Conservation (phyloP, 2,113 vertebrate species). For the Aspiorhynchus laticeps region DNA sequence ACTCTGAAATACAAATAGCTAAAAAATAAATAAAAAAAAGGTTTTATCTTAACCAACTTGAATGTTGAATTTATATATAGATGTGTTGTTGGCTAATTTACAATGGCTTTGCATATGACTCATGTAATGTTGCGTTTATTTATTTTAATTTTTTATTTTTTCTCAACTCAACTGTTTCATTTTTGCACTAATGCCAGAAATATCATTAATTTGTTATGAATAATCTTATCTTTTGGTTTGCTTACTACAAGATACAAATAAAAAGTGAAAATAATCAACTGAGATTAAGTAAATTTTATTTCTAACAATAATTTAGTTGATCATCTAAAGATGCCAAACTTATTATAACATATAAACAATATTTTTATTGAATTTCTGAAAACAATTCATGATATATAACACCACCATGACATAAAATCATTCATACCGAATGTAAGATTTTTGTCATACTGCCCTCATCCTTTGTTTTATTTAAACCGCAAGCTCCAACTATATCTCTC, state of each 20-base stretch:
- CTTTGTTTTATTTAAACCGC: not conserved
- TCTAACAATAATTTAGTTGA: not conserved
- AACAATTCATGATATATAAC: not conserved
- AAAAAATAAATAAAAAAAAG: too few relatives aligned
- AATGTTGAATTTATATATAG: too few relatives aligned
- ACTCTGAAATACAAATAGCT: too few relatives aligned
- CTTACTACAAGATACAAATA: not conserved
- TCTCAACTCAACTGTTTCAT: not conserved
- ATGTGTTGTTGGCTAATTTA: not conserved
- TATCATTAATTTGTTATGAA: not conserved
- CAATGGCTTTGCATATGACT: not conserved
- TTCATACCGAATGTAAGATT: not conserved
- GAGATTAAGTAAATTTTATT: not conserved
- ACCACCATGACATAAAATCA: not conserved
- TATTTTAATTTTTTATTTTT: too few relatives aligned
- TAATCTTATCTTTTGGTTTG: not conserved
- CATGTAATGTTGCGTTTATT: not conserved
- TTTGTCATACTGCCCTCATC: not conserved
- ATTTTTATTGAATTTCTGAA: not conserved
- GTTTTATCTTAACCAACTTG: too few relatives aligned
- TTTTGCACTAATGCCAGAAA: not conserved
- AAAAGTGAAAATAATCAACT: not conserved
- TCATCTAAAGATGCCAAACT: not conserved
- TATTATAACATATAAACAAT: not conserved
- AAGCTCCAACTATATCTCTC: not conserved